phyloP scores from a whole-genome alignment of 2,113 vertebrate genomes.

The Bos indicus region DNA sequence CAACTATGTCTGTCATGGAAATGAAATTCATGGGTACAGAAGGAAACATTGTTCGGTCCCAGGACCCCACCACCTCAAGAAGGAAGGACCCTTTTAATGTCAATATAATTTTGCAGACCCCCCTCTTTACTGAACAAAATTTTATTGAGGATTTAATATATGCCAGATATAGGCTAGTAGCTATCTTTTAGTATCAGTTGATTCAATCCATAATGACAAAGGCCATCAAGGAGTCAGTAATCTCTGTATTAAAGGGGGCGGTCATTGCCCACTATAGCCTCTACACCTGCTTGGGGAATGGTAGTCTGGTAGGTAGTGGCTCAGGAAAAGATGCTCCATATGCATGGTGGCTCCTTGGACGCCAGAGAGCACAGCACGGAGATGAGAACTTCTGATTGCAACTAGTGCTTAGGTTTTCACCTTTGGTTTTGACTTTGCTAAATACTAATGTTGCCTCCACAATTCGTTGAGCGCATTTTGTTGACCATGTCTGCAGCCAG shows the following conservation, averaged over 20 bases:
- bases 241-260: neutral
- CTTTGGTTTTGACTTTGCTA: neutral
- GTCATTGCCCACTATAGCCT: neutral
- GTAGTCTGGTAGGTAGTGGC: neutral
- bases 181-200: neutral
- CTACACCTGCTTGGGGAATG: accelerated
- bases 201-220: neutral
- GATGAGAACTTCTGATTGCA: neutral
- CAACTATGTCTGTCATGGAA: neutral
- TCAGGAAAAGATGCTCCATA: neutral
- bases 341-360: neutral
- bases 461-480: accelerated
- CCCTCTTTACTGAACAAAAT: neutral
- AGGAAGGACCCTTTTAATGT: neutral
- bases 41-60: neutral
- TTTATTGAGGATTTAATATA: neutral
- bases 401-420: neutral
- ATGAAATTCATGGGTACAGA: neutral
- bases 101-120: neutral
- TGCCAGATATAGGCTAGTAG: neutral
- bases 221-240: neutral
- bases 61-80: neutral
- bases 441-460: neutral
- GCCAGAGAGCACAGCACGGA: neutral
- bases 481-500: neutral